Percentiles rank a stretch among this genome's conserved stretches.
phyloP scores from a whole-genome alignment of 2,888 invertebrate species.

The Dynastes hyllus region DNA sequence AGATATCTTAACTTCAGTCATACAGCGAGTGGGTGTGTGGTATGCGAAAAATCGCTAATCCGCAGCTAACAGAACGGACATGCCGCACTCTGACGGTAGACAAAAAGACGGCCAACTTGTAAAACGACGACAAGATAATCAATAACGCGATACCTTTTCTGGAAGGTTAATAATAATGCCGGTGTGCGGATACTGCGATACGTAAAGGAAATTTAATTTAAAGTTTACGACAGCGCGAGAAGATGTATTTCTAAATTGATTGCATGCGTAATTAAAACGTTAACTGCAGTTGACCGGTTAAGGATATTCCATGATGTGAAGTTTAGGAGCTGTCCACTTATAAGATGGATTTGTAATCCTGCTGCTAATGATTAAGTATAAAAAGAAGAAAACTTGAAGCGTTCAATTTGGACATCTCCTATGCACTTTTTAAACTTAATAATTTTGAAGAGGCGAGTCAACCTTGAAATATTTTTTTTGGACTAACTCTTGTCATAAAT shows the following conservation, averaged over 20 bases:
- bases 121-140: slow-evolving; percentile 34
- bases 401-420: too few relatives aligned
- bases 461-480: too few relatives aligned
- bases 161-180: slow-evolving; percentile 7
- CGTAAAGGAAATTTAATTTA: background rate
- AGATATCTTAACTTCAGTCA: background rate
- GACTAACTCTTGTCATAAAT: too few relatives aligned
- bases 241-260: background rate
- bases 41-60: slow-evolving; percentile 41
- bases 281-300: too few relatives aligned
- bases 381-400: too few relatives aligned
- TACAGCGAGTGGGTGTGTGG: slow-evolving; percentile 1
- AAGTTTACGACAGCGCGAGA: background rate
- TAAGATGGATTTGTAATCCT: too few relatives aligned
- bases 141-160: slow-evolving; percentile 21
- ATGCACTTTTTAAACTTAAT: too few relatives aligned
- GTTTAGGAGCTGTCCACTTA: too few relatives aligned
- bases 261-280: too few relatives aligned
- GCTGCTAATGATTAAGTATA: too few relatives aligned
- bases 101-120: slow-evolving; percentile 40
- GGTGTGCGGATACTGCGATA: background rate
- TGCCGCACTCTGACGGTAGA: slow-evolving; percentile 26
- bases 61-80: slow-evolving; percentile 36
- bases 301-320: too few relatives aligned
- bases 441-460: too few relatives aligned